Base-by-base conservation (phyloP, 1,140 invertebrate species). In the Pygmarrhopalites habei region DNA sequence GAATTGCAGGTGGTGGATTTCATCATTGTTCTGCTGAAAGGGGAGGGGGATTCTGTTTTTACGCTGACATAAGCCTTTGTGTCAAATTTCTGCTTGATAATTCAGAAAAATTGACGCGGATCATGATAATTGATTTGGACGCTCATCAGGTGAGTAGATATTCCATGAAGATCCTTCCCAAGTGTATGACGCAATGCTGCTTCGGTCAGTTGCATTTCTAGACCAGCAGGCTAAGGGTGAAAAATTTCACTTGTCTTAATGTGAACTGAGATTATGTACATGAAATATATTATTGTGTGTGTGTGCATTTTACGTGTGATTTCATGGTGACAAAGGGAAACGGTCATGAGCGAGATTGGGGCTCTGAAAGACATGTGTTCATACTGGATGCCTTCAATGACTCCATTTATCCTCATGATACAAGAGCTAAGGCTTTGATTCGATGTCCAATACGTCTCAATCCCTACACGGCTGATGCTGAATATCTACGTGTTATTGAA, bases 361-460 rank as follows among this genome's bases (percentile, higher is more conserved):
- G 55, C 17, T 79, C 83, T 51, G 70, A 75, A 17, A 78, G 82
- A 44, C 82, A 86, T 60, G 85, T 93, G 4, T 93, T 87, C 72
- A 92, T 93, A 68, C 78, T 93, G 79, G 90, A 93, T 75, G 83
- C 92, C 66, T 94, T 89, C 75, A 94, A 94, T 76, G 78, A 80
- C 56, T 75, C 80, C 29, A 90, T 93, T 58, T 93, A 91, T 75
- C 91, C 91, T 1, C 79, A 79, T 67, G 91, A 93, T 76, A 77
- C 81, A 30, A 75, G 75, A 62, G 90, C 89, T 2, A 90, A 89
- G 77, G 77, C 78, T 46, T 83, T 82, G 15, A 92, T 93, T 55
- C 80, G 80, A n/a, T 80, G 82, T 62, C 84, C 82, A 71, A 82
- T 92, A 12, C 86, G 88, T 73, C 72, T 93, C 1, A 71, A 75